Evolutionary conservation across 2,113 vertebrate species (phyloP).

Genomic region (Dipodomys ordii): DNA sequence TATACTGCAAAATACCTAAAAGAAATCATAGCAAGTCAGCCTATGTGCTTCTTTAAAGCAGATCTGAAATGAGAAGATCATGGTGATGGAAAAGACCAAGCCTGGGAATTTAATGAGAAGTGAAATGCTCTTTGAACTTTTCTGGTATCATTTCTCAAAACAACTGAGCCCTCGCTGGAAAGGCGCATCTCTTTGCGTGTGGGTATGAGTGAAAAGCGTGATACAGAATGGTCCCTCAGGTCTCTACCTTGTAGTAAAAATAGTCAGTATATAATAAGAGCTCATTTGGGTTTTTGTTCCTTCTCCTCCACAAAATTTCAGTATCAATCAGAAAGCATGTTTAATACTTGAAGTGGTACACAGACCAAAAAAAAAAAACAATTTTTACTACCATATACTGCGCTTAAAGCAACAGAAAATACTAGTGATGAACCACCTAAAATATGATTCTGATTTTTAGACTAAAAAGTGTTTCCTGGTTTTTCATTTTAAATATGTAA

Average conservation of each 20-base stretch:
- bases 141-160: not conserved
- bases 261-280: not conserved
- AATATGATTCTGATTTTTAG: slow-evolving; percentile 22
- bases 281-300: not conserved
- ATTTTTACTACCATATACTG: not conserved
- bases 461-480: not conserved
- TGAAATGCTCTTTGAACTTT: not conserved
- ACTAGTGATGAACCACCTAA: not conserved
- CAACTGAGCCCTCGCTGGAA: not conserved
- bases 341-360: slow-evolving; percentile 22
- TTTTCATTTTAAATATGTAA: slow-evolving; percentile 47
- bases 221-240: not conserved
- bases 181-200: not conserved
- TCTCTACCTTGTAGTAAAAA: not conserved
- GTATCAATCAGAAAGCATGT: not conserved
- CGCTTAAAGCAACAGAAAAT: slow-evolving; percentile 15
- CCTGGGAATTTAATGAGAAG: not conserved
- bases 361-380: not conserved
- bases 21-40: not conserved
- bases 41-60: not conserved
- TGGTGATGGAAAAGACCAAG: not conserved
- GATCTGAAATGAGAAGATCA: slow-evolving; percentile 6
- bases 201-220: not conserved
- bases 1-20: not conserved
- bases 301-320: not conserved